These are phyloP conservation scores for Pentalonia nigronervosa DNA, from an alignment of 1,140 invertebrate genomes.

Conservation along the genomic window DNA sequence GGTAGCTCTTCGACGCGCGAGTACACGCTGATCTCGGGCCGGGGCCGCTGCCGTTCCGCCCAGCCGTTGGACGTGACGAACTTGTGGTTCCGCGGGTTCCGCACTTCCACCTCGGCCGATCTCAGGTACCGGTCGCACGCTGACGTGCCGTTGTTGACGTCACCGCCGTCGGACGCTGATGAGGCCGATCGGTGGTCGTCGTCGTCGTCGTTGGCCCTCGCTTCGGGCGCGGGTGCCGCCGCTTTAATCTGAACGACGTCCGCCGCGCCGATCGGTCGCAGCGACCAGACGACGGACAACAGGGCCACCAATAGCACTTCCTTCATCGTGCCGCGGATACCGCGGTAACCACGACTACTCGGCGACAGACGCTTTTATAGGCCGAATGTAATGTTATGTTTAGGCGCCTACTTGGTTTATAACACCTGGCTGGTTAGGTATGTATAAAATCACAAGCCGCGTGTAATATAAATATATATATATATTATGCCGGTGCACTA, in stretches of 20 bases:
- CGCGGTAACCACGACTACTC: neutral
- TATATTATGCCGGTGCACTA: no score
- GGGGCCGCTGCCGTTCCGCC: slow-evolving; percentile 42
- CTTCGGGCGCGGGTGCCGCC: no score
- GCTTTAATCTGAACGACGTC: neutral
- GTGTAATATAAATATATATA: no score
- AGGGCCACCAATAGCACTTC: neutral
- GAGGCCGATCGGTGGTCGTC: no score
- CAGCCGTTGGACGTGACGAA: slow-evolving; percentile 50
- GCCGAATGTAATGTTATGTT: no score
- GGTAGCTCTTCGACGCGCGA: slow-evolving; percentile 18
- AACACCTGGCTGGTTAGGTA: no score
- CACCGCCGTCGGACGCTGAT: no score
- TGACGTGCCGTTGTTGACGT: neutral
- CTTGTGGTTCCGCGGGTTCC: slow-evolving; percentile 45
- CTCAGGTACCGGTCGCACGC: slow-evolving; percentile 26
- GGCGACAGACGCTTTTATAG: no score
- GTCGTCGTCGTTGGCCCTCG: neutral
- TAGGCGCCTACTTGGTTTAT: no score
- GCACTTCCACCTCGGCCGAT: slow-evolving; percentile 25
- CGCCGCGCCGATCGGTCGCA: neutral
- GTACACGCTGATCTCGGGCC: slow-evolving; percentile 47
- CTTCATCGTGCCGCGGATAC: neutral
- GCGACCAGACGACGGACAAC: neutral
- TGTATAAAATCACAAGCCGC: no score